Evolutionary conservation across 2,797 vertebrate genomes (phyloP).

Genomic region (Urocyon cinereoargenteus): DNA sequence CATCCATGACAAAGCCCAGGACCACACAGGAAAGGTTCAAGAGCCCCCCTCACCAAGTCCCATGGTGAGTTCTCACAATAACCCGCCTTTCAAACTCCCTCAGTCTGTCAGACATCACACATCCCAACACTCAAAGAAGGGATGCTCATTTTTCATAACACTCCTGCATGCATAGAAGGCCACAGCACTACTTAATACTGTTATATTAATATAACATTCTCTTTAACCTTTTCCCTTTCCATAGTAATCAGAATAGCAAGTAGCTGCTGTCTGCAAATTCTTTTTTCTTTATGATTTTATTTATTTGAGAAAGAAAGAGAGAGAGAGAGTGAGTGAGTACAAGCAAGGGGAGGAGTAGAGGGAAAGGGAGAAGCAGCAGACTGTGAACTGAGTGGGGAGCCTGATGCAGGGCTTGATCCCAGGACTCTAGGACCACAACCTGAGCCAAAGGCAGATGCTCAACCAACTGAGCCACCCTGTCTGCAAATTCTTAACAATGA

Average conservation of each 20-base stretch:
- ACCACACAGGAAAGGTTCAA: neutral
- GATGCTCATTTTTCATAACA: neutral
- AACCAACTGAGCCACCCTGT: no score
- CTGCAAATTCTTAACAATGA: neutral
- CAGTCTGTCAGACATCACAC: neutral
- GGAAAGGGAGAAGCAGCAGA: no score
- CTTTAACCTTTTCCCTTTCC: slow-evolving; percentile 25
- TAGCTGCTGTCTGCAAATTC: neutral
- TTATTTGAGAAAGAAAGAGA: no score
- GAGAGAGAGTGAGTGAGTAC: no score
- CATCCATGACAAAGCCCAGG: slow-evolving; percentile 4
- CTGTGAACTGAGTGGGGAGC: no score
- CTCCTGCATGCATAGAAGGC: neutral
- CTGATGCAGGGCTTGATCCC: no score
- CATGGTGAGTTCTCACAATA: neutral
- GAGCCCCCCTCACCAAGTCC: neutral
- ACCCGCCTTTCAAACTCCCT: neutral
- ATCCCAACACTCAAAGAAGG: neutral
- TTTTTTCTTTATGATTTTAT: no score
- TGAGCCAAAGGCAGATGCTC: no score
- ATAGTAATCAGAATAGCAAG: neutral
- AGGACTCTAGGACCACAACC: no score
- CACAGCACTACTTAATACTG: neutral
- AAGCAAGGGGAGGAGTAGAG: no score
- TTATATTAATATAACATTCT: slow-evolving; percentile 11